Percentiles rank a stretch among this genome's conserved stretches.
Evolutionary conservation across 2,888 invertebrate genomes (phyloP).

Genomic region (Cabera pusaria): DNA sequence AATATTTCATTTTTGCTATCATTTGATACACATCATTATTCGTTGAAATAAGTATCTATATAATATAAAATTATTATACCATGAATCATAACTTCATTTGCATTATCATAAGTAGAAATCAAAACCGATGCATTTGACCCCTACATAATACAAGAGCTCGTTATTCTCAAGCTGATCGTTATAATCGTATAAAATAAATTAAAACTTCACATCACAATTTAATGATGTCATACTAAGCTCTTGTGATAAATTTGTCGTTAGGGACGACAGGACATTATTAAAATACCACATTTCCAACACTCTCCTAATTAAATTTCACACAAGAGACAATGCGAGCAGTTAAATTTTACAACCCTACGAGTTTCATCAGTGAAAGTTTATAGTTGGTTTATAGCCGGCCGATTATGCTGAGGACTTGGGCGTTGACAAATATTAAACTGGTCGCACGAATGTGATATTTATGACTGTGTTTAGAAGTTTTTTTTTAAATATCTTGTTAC

Average conservation of each 20-base stretch:
- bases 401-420: conserved; percentile 26
- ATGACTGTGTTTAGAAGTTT: too few relatives aligned
- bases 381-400: conserved; percentile 37
- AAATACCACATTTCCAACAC: conserved; percentile 70
- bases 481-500: too few relatives aligned
- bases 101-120: too few relatives aligned
- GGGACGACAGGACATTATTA: conserved; percentile 66
- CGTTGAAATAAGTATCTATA: too few relatives aligned
- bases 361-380: conserved; percentile 59
- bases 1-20: too few relatives aligned
- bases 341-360: conserved; percentile 70
- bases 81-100: too few relatives aligned
- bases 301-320: conserved; percentile 76
- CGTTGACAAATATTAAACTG: conserved; percentile 19
- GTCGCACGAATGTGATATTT: conserved; percentile 34
- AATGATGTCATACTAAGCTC: conserved; percentile 50
- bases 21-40: too few relatives aligned
- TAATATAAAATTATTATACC: too few relatives aligned
- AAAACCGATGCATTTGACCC: too few relatives aligned
- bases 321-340: conserved; percentile 58
- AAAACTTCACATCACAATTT: conserved; percentile 58
- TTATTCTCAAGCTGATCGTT: too few relatives aligned
- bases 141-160: too few relatives aligned
- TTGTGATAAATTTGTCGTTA: conserved; percentile 56
- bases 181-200: conserved; percentile 46